Evolutionary conservation across 2,888 invertebrate species (phyloP).

Genomic region (Exephanes ischioxanthus): DNA sequence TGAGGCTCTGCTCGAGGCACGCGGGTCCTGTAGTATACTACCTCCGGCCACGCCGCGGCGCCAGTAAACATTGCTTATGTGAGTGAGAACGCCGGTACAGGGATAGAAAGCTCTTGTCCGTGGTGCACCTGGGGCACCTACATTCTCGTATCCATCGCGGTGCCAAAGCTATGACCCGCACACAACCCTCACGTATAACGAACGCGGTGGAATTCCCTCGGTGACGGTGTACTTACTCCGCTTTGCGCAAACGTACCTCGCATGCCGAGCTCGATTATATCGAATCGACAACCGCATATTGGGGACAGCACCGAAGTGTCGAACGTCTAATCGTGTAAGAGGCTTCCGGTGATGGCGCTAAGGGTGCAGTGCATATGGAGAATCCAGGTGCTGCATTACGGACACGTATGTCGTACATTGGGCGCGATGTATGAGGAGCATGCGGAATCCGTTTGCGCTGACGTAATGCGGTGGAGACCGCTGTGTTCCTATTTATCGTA

Average conservation of each 20-base stretch:
- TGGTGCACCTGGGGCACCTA: slow-evolving; percentile 40
- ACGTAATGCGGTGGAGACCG: slow-evolving; percentile 32
- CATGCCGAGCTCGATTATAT: neutral
- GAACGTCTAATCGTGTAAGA: slow-evolving; percentile 48
- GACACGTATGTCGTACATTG: slow-evolving; percentile 45
- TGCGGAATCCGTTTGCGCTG: slow-evolving; percentile 27
- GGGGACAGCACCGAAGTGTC: slow-evolving; percentile 37
- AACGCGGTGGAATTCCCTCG: slow-evolving; percentile 4
- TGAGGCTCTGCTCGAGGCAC: neutral
- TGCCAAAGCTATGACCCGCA: neutral
- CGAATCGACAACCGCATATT: neutral
- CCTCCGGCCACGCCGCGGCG: slow-evolving; percentile 12
- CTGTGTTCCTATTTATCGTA: slow-evolving; percentile 21
- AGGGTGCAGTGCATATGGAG: slow-evolving; percentile 23
- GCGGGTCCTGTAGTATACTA: neutral
- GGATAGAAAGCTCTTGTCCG: slow-evolving; percentile 44
- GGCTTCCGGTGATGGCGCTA: slow-evolving; percentile 34
- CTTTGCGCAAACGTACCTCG: slow-evolving; percentile 17
- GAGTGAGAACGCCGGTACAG: slow-evolving; percentile 23
- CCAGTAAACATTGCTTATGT: slow-evolving; percentile 38
- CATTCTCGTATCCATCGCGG: slow-evolving; percentile 1
- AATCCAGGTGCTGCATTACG: slow-evolving; percentile 39
- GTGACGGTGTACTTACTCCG: slow-evolving; percentile 10
- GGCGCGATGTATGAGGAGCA: slow-evolving; percentile 33
- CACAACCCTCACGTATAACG: slow-evolving; percentile 31